Conservation (phyloP, 2,888 invertebrate genomes). For the Heliconius aoede region DNA sequence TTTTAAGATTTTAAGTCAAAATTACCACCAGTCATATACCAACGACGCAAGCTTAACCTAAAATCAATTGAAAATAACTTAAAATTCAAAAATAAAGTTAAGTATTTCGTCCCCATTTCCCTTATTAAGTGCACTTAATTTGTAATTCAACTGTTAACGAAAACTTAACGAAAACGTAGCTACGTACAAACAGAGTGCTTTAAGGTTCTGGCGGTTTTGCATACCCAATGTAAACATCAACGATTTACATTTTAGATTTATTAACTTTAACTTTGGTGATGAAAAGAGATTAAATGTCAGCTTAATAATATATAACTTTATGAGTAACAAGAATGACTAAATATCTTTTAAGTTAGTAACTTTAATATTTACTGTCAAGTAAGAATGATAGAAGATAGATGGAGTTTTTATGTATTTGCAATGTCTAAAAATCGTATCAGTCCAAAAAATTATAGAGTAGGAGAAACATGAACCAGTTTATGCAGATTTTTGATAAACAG, state of each 20-base stretch:
- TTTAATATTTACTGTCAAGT: not conserved
- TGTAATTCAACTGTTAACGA: constrained; percentile 8
- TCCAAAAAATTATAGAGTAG: too few species aligned
- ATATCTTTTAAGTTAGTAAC: not conserved
- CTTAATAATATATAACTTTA: not conserved
- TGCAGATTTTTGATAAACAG: too few species aligned
- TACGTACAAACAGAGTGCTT: constrained; percentile 4
- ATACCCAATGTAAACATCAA: constrained; percentile 9
- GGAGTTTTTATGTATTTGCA: not conserved
- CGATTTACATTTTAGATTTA: constrained; percentile 11
- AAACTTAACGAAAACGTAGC: not conserved
- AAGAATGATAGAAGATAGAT: too few species aligned
- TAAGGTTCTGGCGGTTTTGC: constrained; percentile 1
- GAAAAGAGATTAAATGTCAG: not conserved
- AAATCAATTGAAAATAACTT: too few species aligned
- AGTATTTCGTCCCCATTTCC: constrained; percentile 1
- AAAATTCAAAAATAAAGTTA: not conserved
- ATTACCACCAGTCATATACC: too few species aligned
- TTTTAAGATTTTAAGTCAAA: too few species aligned
- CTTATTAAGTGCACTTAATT: constrained; percentile 3
- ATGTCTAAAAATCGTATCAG: not conserved
- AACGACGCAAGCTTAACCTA: too few species aligned
- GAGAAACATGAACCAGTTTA: too few species aligned
- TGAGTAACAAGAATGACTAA: not conserved
- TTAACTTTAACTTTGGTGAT: not conserved